Base-by-base conservation (phyloP, 2,888 invertebrate species). In the Drosophila colorata region DNA sequence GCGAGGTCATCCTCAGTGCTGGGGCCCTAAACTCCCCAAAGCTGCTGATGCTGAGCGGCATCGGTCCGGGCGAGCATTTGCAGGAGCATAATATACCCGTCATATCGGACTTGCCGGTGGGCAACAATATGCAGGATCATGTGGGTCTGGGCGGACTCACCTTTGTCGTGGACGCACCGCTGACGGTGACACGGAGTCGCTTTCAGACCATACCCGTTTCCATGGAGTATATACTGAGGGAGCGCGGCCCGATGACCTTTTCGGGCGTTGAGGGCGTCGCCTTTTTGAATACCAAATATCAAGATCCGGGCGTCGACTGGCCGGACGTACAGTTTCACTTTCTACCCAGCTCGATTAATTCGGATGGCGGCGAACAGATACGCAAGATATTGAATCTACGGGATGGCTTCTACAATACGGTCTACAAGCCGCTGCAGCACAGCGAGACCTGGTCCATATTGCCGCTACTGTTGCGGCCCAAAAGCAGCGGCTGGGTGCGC, bases 11-110 rank as follows among this genome's bases (percentile, higher is more conserved):
- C 7, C 93, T 97, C 80, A 96, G 97, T 2, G 96, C 98, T 0
- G 98, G 98, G 0, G 95, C 98, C 0, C 94, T 99, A 37, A 96
- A 96, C 55, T 95, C 96, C 3, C 98, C 98, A 0, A 98, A 98
- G 84, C 90, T 99, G 18, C 93, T 99, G 74, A 97, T 98, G 97
- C 90, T 98, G 8, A 97, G 97, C 56, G 98, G 98, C 0, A 94
- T 98, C 20, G 97, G 97, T 0, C 97, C 97, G 0, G 94, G 94
- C 2, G 95, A 96, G 13, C 96, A 97, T 88, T 92, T 97, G 4
- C 92, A 94, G 60, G 94, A 95, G 63, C 94, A 95, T 70, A 94
- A 94, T 5, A 96, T 98, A 69, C 95, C 96, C 0, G 94, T 97
- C 0, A 85, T 97, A 8, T 94, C 95, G 2, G 95, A 97, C 90